A percentile compares a stretch with the other conserved stretches of the same genome.
Conservation (phyloP, 2,797 vertebrate species). For the Lithobates sylvaticus region DNA sequence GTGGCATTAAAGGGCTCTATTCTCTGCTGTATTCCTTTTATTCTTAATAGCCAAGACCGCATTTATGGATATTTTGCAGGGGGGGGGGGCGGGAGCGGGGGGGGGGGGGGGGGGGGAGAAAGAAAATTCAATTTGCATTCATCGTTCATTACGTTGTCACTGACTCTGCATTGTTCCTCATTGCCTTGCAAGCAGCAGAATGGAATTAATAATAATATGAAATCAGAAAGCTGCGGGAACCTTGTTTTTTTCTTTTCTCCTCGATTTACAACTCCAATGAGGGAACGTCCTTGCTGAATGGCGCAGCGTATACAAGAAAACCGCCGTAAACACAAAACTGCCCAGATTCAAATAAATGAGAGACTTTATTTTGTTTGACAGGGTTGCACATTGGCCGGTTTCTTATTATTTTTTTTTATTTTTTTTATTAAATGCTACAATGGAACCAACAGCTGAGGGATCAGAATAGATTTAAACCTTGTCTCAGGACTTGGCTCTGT, state of each 20-base stretch:
- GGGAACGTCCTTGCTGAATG: slow-evolving; percentile 20
- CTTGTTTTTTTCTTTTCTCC: neutral
- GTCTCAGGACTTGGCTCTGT: too few species aligned
- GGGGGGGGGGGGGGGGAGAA: neutral
- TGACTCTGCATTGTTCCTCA: slow-evolving; percentile 32
- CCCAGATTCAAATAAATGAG: neutral
- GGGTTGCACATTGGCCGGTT: too few species aligned
- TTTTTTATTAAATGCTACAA: too few species aligned
- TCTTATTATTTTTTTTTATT: neutral
- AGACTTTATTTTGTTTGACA: neutral
- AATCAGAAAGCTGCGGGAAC: slow-evolving; percentile 11
- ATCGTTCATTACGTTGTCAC: slow-evolving; percentile 11
- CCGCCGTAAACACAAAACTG: neutral
- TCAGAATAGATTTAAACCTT: too few species aligned
- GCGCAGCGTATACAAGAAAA: neutral
- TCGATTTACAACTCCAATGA: slow-evolving; percentile 12
- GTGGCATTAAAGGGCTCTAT: neutral
- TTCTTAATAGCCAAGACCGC: neutral
- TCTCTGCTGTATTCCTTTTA: neutral
- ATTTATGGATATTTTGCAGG: neutral
- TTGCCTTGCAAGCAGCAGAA: neutral
- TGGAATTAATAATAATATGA: slow-evolving; percentile 36
- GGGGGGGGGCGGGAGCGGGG: too few species aligned
- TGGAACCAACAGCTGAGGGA: too few species aligned
- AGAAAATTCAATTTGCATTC: slow-evolving; percentile 22